phyloP scores from a whole-genome alignment of 2,888 invertebrate species.

The Cyclophora punctaria region DNA sequence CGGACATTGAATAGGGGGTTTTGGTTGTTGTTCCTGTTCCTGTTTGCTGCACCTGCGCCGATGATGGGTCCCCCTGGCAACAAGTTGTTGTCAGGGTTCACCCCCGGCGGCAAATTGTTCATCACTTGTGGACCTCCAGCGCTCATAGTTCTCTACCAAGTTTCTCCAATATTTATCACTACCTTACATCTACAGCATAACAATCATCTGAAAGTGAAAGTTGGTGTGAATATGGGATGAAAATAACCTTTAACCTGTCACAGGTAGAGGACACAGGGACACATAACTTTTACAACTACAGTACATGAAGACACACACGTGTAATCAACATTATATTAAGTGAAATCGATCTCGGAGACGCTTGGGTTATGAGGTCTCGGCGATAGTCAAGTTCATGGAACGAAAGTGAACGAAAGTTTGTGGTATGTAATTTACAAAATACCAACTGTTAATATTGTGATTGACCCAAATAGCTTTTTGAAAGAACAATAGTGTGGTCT shows the following conservation, averaged over 20 bases:
- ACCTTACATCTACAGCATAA: constrained; percentile 30
- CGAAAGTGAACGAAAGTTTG: constrained; percentile 12
- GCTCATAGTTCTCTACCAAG: constrained; percentile 38
- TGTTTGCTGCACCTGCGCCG: constrained; percentile 59
- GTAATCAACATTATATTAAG: not conserved
- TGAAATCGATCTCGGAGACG: not conserved
- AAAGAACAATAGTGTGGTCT: not conserved
- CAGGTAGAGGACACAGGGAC: constrained; percentile 38
- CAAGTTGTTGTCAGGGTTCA: constrained; percentile 69
- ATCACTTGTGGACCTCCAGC: constrained; percentile 49
- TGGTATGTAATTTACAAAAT: not conserved
- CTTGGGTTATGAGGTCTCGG: not conserved
- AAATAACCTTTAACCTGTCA: constrained; percentile 41
- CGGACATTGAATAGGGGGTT: constrained; percentile 89
- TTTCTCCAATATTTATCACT: constrained; percentile 5
- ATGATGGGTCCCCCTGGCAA: constrained; percentile 73
- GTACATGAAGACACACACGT: not conserved
- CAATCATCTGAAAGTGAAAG: constrained; percentile 53
- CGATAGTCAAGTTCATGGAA: constrained; percentile 2
- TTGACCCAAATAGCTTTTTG: not conserved
- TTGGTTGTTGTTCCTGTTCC: constrained; percentile 77
- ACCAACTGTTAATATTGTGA: not conserved
- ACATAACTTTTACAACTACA: constrained; percentile 19
- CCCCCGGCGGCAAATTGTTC: constrained; percentile 65
- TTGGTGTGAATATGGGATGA: constrained; percentile 10